Percentiles rank a stretch among this genome's conserved stretches.
phyloP scores from a whole-genome alignment of 2,888 invertebrate genomes.

The Melinaea marsaeus region DNA sequence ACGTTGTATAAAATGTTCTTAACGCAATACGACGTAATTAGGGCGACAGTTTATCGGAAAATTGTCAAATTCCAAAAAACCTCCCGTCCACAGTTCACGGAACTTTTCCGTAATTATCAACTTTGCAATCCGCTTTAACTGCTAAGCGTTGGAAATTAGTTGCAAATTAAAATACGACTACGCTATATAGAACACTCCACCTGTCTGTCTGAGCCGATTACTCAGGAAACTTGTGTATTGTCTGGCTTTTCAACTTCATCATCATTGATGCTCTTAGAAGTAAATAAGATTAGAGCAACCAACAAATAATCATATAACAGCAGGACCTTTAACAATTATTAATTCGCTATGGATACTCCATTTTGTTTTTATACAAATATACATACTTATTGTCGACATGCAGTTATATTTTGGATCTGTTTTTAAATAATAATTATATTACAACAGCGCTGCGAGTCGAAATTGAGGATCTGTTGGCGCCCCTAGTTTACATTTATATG shows the following conservation, averaged over 20 bases:
- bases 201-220: slow-evolving; percentile 69
- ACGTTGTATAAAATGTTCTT: slow-evolving; percentile 5
- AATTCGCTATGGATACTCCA: too few relatives aligned
- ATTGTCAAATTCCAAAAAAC: slow-evolving; percentile 26
- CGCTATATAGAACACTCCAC: slow-evolving; percentile 44
- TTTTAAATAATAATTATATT: too few relatives aligned
- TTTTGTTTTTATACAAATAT: too few relatives aligned
- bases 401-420: too few relatives aligned
- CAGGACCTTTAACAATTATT: too few relatives aligned
- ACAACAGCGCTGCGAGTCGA: too few relatives aligned
- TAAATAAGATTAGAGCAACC: background rate
- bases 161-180: slow-evolving; percentile 67
- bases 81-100: slow-evolving; percentile 34
- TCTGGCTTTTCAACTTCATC: slow-evolving; percentile 29
- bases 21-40: slow-evolving; percentile 5
- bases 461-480: too few relatives aligned
- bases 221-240: slow-evolving; percentile 30
- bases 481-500: too few relatives aligned
- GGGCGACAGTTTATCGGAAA: slow-evolving; percentile 14
- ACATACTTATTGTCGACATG: too few relatives aligned
- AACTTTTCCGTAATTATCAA: slow-evolving; percentile 59
- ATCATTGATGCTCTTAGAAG: background rate
- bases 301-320: background rate
- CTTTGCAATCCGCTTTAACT: slow-evolving; percentile 67
- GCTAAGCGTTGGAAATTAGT: slow-evolving; percentile 61